Evolutionary conservation across 2,797 vertebrate species (phyloP).

Genomic region (Mus caroli): DNA sequence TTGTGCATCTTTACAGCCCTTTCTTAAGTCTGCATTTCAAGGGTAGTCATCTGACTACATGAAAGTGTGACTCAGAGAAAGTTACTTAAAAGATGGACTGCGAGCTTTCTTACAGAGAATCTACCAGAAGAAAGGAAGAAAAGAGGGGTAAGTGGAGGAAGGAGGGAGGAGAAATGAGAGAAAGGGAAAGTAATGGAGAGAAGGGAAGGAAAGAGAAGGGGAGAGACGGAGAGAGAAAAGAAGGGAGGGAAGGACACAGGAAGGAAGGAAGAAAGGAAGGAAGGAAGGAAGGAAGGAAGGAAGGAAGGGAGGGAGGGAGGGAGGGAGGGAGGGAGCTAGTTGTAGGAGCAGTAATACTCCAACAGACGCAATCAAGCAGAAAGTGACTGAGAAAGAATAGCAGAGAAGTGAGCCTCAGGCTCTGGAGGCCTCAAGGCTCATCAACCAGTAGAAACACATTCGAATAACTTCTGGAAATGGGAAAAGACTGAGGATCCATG

Average conservation of each 20-base stretch:
- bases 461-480: not conserved
- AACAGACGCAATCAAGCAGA: not conserved
- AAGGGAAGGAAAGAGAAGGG: not conserved
- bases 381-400: not conserved
- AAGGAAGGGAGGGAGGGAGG: not conserved
- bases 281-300: too few relatives aligned
- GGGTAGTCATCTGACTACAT: not conserved
- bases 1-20: not conserved
- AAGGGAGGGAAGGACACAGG: rapidly evolving
- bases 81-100: not conserved
- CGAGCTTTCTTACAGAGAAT: not conserved
- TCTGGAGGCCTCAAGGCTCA: not conserved
- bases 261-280: rapidly evolving
- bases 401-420: not conserved
- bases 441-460: not conserved
- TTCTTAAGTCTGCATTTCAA: not conserved
- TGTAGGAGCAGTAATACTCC: not conserved
- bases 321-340: not conserved
- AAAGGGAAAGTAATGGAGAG: not conserved
- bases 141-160: not conserved
- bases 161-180: not conserved
- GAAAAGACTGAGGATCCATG: not conserved
- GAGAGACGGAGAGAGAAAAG: not conserved
- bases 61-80: not conserved
- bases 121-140: not conserved